phyloP scores from a whole-genome alignment of 2,113 vertebrate species.

The Colaptes auratus region DNA sequence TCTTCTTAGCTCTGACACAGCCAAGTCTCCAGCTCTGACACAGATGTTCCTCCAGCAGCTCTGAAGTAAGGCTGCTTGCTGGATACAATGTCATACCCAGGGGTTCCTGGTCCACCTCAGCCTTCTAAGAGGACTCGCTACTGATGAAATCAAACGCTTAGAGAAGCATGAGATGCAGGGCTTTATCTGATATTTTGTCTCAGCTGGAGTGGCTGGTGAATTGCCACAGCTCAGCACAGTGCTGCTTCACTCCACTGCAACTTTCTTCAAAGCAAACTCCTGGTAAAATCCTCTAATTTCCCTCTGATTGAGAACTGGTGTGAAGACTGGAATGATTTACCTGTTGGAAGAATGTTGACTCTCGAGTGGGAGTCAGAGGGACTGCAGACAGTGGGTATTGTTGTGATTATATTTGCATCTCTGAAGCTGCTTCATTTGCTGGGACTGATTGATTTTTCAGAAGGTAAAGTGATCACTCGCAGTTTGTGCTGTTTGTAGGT shows the following conservation, averaged over 20 bases:
- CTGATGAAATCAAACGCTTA: slow-evolving; percentile 73
- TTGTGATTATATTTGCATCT: slow-evolving; percentile 95
- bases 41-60: slow-evolving; percentile 54
- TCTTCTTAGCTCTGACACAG: slow-evolving; percentile 70
- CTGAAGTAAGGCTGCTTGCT: slow-evolving; percentile 4
- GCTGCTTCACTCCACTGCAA: slow-evolving; percentile 58
- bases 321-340: slow-evolving; percentile 80
- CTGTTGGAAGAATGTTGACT: slow-evolving; percentile 84
- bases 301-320: slow-evolving; percentile 52
- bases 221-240: not conserved
- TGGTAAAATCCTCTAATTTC: slow-evolving; percentile 66
- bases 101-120: slow-evolving; percentile 32
- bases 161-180: slow-evolving; percentile 71
- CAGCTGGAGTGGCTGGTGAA: slow-evolving; percentile 53
- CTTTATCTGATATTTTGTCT: slow-evolving; percentile 57
- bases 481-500: slow-evolving; percentile 61
- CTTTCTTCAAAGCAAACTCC: slow-evolving; percentile 68
- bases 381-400: slow-evolving; percentile 97
- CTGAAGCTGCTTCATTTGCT: slow-evolving; percentile 98
- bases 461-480: slow-evolving; percentile 89
- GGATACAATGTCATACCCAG: slow-evolving; percentile 37
- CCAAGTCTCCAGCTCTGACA: slow-evolving; percentile 48
- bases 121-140: slow-evolving; percentile 36
- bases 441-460: slow-evolving; percentile 98
- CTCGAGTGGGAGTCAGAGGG: slow-evolving; percentile 97